These are phyloP conservation scores for Microhierax caerulescens DNA, from an alignment of 2,797 vertebrate genomes.

Conservation along the genomic window DNA sequence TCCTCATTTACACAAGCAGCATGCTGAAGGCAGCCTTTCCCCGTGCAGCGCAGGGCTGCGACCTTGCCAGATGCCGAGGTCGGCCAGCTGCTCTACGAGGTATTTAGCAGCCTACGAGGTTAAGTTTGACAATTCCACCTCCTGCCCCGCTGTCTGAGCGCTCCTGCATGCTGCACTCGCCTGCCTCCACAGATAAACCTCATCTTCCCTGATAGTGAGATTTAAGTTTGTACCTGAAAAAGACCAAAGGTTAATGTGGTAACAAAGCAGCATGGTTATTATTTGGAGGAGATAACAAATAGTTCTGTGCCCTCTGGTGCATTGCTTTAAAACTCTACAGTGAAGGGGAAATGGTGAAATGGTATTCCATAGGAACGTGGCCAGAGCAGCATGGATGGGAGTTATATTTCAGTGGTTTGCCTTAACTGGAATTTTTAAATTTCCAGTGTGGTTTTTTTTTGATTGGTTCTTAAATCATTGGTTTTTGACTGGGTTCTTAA, in stretches of 20 bases:
- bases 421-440: background rate
- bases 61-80: constrained; percentile 36
- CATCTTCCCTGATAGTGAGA: background rate
- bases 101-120: constrained; percentile 26
- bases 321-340: background rate
- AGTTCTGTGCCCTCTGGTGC: background rate
- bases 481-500: background rate
- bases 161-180: background rate
- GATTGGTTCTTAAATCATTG: background rate
- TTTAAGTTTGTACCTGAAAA: constrained; percentile 6
- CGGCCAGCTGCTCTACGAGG: background rate
- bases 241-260: constrained; percentile 42
- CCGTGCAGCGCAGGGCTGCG: background rate
- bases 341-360: background rate
- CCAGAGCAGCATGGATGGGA: background rate
- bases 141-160: background rate
- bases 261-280: constrained; percentile 30
- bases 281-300: constrained; percentile 39
- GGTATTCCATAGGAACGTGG: background rate
- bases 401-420: background rate
- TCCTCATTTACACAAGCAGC: constrained; percentile 7
- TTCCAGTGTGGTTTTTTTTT: background rate
- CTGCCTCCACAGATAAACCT: constrained; percentile 1
- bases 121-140: constrained; percentile 38
- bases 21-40: background rate